Evolutionary conservation across 2,113 vertebrate genomes (phyloP), one percentile per base, ranked within the genome.

Genomic region (Syngnathus typhle): DNA sequence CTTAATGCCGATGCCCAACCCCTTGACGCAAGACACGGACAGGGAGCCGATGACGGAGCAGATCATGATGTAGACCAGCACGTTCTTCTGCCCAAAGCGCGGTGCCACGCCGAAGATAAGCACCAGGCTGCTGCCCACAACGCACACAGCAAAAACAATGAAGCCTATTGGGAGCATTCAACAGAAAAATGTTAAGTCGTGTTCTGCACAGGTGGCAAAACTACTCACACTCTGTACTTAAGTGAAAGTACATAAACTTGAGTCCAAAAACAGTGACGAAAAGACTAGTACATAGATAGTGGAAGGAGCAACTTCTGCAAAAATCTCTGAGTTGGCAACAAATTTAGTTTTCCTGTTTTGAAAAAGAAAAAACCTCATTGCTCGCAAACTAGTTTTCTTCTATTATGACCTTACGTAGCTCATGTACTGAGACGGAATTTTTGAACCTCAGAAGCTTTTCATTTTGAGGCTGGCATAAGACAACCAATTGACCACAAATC

Each of bases 41-140:
- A 95, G 89, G 0, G 92, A 94, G 76, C 91, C 93, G 12, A 93
- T 91, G 72, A 91, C 87, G 0, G 91, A 94, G 82, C 93, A 94
- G 85, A 94, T 92, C 73, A 92, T 80, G 80, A 93, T 90, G 75
- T 92, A 94, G 69, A 93, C 88, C 71, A 95, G 85, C 52, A 94
- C 84, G 0, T 94, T 94, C 88, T 85, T 93, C 84, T 92, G 91
- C 68, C 92, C 92, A 0, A 92, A 92, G 16, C 82, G 88, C 5
- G 93, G 92, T 2, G 88, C 93, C 60, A 91, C 92, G 62, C 88
- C 84, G 51, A 93, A 92, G 73, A 94, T 87, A 60, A 95, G 90
- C 51, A 91, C 84, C 74, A 91, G 77, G 75, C 90, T 93, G 84
- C 89, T 92, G 75, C 88, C 88, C 72, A 93, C 85, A 69, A 93